phyloP scores from a whole-genome alignment of 2,888 invertebrate species.

The Drosophila infuscata region DNA sequence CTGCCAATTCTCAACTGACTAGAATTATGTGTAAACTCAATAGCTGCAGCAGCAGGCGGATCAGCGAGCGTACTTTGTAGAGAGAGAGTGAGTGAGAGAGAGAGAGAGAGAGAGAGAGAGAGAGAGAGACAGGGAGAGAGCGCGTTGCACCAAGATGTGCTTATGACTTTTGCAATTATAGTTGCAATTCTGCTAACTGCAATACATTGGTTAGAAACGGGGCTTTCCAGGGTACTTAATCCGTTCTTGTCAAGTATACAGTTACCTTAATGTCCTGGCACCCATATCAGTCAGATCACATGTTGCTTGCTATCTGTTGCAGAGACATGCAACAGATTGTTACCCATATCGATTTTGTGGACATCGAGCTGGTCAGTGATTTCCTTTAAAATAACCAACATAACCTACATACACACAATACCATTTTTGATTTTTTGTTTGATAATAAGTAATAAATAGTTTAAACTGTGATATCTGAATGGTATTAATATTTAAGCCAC shows the following conservation, averaged over 20 bases:
- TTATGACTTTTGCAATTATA: neutral
- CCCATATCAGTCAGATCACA: neutral
- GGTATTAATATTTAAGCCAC: neutral
- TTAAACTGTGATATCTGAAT: neutral
- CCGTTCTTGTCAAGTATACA: neutral
- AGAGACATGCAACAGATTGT: neutral
- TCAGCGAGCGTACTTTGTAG: no score
- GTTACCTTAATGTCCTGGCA: neutral
- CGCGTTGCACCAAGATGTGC: neutral
- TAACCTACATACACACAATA: no score
- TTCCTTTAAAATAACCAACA: no score
- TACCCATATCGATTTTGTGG: neutral
- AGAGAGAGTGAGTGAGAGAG: no score
- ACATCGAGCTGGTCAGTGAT: neutral
- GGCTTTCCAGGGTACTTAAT: neutral
- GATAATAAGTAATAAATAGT: neutral
- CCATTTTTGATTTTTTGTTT: neutral
- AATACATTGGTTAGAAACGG: neutral
- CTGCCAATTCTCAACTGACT: no score
- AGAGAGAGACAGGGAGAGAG: no score
- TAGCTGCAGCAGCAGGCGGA: no score
- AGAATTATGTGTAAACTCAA: no score
- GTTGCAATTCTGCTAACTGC: neutral
- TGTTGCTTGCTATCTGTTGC: neutral
- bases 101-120: no score